Conservation (phyloP, 2,888 invertebrate genomes). For the Napeogenes sylphis region DNA sequence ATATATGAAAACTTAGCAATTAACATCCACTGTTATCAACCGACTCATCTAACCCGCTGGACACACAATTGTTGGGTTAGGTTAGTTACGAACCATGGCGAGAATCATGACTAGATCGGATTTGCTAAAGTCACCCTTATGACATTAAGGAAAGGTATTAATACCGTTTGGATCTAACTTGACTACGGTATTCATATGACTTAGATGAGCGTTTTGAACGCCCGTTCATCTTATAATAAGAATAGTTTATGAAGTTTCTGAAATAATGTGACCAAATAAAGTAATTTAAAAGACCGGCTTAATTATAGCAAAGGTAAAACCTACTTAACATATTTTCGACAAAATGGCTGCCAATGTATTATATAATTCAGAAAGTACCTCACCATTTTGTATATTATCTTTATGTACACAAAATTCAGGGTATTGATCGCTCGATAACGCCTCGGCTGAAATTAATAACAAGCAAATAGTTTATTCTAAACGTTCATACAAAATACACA, state of each 20-base stretch:
- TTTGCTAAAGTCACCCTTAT: slow-evolving; percentile 17
- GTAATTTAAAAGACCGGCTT: slow-evolving; percentile 12
- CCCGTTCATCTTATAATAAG: slow-evolving; percentile 5
- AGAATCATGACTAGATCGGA: slow-evolving; percentile 8
- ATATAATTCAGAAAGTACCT: slow-evolving; percentile 25
- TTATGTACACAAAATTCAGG: slow-evolving; percentile 36
- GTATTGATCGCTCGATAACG: slow-evolving; percentile 54
- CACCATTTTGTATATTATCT: slow-evolving; percentile 31
- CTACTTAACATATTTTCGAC: slow-evolving; percentile 18
- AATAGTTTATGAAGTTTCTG: neutral
- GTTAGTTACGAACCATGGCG: slow-evolving; percentile 22
- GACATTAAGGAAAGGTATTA: slow-evolving; percentile 7
- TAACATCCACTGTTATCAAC: slow-evolving; percentile 10
- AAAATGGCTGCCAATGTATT: slow-evolving; percentile 28
- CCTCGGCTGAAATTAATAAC: slow-evolving; percentile 56
- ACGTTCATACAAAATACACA: slow-evolving; percentile 39
- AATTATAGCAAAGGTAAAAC: slow-evolving; percentile 12
- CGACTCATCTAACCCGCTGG: slow-evolving; percentile 17
- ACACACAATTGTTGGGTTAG: slow-evolving; percentile 25
- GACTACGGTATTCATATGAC: slow-evolving; percentile 4
- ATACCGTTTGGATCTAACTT: neutral
- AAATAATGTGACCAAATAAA: slow-evolving; percentile 10
- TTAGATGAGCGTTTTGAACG: slow-evolving; percentile 7
- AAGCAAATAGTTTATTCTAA: slow-evolving; percentile 61
- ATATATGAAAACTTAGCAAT: slow-evolving; percentile 5